A percentile compares a stretch with the other conserved stretches of the same genome.
Evolutionary conservation across 1,140 invertebrate genomes (phyloP).

Genomic region (Ectropis grisescens): DNA sequence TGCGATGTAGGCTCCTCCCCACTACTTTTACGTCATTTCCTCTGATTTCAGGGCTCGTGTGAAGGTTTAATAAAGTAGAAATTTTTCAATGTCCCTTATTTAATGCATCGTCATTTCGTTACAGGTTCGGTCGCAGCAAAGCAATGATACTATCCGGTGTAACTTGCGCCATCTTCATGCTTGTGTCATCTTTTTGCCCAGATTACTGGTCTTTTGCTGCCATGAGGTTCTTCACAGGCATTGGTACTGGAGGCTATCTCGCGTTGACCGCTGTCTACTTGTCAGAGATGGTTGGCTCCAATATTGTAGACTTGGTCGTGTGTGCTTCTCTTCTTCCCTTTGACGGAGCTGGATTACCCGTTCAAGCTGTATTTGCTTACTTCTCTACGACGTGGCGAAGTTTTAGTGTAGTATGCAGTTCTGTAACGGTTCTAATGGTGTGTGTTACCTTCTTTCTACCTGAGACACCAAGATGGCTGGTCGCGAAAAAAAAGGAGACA

Average conservation of each 20-base stretch:
- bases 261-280: constrained; percentile 18
- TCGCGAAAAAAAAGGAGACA: constrained; percentile 22
- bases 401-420: constrained; percentile 16
- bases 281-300: constrained; percentile 29
- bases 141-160: constrained; percentile 18
- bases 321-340: constrained; percentile 15
- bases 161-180: constrained; percentile 22
- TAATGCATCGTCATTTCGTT: no score
- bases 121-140: constrained; percentile 30
- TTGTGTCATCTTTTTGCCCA: constrained; percentile 20
- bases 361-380: constrained; percentile 27
- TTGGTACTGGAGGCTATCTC: constrained; percentile 27
- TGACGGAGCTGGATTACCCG: constrained; percentile 22
- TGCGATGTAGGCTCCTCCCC: no score
- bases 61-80: no score
- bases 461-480: constrained; percentile 39
- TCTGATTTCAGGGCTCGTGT: no score
- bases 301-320: constrained; percentile 22
- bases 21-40: no score
- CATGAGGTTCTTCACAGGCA: constrained; percentile 25
- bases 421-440: constrained; percentile 20
- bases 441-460: constrained; percentile 20
- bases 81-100: no score
- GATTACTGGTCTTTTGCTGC: constrained; percentile 23
- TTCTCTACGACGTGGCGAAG: constrained; percentile 25